phyloP scores from a whole-genome alignment of 2,797 vertebrate species.

The Distichodus sexfasciatus region DNA sequence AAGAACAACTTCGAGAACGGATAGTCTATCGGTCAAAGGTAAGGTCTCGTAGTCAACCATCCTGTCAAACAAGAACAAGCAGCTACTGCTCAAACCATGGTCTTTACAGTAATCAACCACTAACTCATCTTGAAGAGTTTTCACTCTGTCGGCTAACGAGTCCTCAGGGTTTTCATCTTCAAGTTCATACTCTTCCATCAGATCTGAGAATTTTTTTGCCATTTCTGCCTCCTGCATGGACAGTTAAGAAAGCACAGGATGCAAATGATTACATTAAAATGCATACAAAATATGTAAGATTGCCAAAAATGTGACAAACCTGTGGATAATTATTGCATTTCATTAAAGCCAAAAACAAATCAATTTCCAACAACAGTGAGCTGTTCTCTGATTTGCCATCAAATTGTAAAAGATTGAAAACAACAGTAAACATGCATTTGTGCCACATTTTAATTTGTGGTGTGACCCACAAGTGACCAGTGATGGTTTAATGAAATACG shows the following conservation, averaged over 20 bases:
- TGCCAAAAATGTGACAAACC: no score
- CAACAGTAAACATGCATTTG: no score
- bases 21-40: slow-evolving; percentile 6
- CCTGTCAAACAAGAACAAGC: slow-evolving; percentile 1
- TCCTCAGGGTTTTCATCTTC: not conserved
- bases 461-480: no score
- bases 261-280: no score
- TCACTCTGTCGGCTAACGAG: not conserved
- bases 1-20: slow-evolving; percentile 4
- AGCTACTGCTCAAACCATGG: slow-evolving; percentile 15
- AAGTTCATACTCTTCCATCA: not conserved
- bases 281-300: no score
- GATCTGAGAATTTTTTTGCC: not conserved
- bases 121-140: slow-evolving; percentile 10
- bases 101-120: slow-evolving; percentile 11
- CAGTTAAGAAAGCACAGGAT: not conserved
- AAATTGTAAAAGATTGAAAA: no score
- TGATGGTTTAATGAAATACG: no score
- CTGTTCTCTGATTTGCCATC: no score
- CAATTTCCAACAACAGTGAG: no score
- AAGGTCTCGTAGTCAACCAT: slow-evolving; percentile 10
- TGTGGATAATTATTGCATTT: no score
- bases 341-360: no score
- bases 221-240: not conserved
- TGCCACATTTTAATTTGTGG: no score